Evolutionary conservation across 2,888 invertebrate genomes (phyloP), one percentile per base, ranked within the genome.

Genomic region (Mayetiola destructor): DNA sequence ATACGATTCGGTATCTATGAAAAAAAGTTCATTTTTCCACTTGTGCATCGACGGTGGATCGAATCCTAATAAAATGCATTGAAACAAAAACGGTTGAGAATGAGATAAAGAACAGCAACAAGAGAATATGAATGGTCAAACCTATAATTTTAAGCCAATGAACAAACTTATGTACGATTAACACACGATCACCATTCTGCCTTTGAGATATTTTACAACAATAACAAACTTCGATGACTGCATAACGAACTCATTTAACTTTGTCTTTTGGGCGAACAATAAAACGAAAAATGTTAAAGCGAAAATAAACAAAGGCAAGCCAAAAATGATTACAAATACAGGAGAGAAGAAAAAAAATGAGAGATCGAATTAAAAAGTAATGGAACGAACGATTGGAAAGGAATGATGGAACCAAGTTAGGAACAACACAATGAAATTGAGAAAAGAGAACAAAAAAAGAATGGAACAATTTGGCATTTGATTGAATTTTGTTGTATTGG

Each of bases 91-190:
- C 16, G 21, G 9, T 6, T n/a, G 20, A 27, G 48, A 48, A 48
- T 27, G 8, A 36, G 21, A 54, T 35, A 54, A 54, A 54, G 21
- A 54, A n/a, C 21, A 54, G 32, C 30, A 36, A 54, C 20, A 54
- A 32, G 14, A 54, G 20, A 12, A 12, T 29, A 32, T 21, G 27
- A 40, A 23, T 48, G 48, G 48, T 48, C 39, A 67, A 71, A 69
- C 69, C 69, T 68, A 69, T 71, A 70, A 73, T 71, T 71, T 72
- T 63, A 65, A 70, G 66, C 69, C 71, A 73, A 69, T 71, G 69
- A 66, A 67, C 68, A 71, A 70, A 70, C 71, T 69, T 48, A 27
- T 48, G 27, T 48, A 27, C 27, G 48, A 48, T 48, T 48, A 48
- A 48, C 48, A 48, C 48, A 48, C 48, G 48, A 48, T 48, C 48